Base-by-base conservation (phyloP, 2,888 invertebrate species). In the Papilio protenor region DNA sequence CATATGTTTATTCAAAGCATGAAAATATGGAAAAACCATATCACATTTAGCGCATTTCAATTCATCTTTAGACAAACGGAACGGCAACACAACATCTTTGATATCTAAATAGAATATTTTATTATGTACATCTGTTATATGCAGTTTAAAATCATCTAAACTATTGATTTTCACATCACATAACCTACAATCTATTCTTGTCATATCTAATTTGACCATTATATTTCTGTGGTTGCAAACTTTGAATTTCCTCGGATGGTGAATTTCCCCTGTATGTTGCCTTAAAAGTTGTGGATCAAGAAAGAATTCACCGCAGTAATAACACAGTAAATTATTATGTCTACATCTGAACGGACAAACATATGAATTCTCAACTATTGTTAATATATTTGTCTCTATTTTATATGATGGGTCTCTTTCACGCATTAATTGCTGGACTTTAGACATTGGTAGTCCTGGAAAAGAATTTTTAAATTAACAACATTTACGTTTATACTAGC, bases 1-100 rank as follows among this genome's bases (percentile, higher is more conserved):
- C 94, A 94, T 94, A 77, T 94, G 94, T 10, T 91, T 92, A 76
- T 94, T 94, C 40, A 94, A 78, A 0, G 94, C 93, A 74, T 94
- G 94, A 70, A 94, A 94, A 33, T 92, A 93, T 0, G 92, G 91
- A 47, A 92, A 93, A 0, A 81, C 69, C 0, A 83, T 81, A 2
- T 87, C 84, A 79, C 93, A 94, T 0, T 93, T 12, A 0, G 91
- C 92, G 75, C 93, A 94, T n/a, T 88, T 88, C 0, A 89, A 81
- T 27, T 90, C 88, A 2, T 89, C 88, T 2, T 87, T 86, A 0
- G 86, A 87, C 83, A 94, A 82, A 0, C 84, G 82, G 45, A 93
- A 94, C 10, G 93, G 93, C 57, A 93, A 78, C 71, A 93, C 87
- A 0, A 87, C 88, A 45, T 94, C 93, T 57, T 88, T 90, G 1